Evolutionary conservation across 2,888 invertebrate genomes (phyloP), one percentile per base, ranked within the genome.

Genomic region (Papilio protenor): DNA sequence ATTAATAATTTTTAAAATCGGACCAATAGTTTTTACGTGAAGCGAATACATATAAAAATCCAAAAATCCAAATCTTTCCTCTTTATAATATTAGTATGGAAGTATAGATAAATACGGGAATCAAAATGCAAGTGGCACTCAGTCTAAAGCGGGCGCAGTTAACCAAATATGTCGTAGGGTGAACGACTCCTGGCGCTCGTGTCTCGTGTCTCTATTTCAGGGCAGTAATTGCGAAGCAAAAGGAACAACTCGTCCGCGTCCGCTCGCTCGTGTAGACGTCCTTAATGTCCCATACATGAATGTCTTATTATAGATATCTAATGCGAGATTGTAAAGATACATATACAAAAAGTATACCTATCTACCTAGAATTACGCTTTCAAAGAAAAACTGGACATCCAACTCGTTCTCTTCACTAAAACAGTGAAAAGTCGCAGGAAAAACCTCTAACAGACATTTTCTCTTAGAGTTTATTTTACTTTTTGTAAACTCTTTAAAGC

Each of bases 141-240:
- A 21, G 33, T 71, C 73, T 81, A 80, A 78, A 81, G 79, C 66
- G 59, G 73, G 72, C 61, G 77, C 79, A 76, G 81, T 82, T 81
- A 81, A 82, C 83, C 83, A 82, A 84, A 83, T 82, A 82, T 83
- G 84, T 84, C 84, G 83, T 80, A 81, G 85, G 85, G 85, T 86
- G 82, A 86, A 86, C 83, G 85, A 84, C 85, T 81, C 81, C 80
- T 5, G 27, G 69, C 55, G 55, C 55, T 55, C 55, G 55, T 59
- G 23, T 59, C 57, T 59, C 57, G 57, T 59, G 72, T 77, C 76
- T 83, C 85, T 86, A 85, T 86, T 86, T 85, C 83, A 81, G 85
- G 79, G 74, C 77, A 80, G 81, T 82, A 82, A 84, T 84, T 84
- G 83, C 80, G 71, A 81, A 76, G 82, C 80, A 81, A 81, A 83